Evolutionary conservation across 2,888 invertebrate genomes (phyloP).

Genomic region (Pecten maximus): DNA sequence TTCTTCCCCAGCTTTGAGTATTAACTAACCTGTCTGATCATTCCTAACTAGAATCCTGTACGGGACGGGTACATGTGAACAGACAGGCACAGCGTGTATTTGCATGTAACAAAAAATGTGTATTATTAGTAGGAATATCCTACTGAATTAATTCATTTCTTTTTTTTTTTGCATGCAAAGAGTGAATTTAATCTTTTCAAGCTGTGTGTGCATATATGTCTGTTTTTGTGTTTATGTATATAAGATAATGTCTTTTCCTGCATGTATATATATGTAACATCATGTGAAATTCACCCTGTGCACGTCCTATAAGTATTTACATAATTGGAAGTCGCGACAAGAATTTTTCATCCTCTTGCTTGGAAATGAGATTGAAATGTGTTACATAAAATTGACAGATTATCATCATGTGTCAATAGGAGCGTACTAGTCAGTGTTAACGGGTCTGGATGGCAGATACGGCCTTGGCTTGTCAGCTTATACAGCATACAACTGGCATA

Average conservation of each 20-base stretch:
- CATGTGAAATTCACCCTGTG: not conserved
- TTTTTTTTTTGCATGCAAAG: not conserved
- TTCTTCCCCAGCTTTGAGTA: not conserved
- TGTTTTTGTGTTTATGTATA: not conserved
- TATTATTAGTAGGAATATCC: not conserved
- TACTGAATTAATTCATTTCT: not conserved
- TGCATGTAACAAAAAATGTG: not conserved
- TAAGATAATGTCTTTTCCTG: not conserved
- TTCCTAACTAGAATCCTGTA: not conserved
- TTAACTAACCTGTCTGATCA: not conserved
- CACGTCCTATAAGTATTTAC: not conserved
- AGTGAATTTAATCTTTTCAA: not conserved
- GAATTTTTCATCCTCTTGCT: constrained; percentile 4
- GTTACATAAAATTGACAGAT: constrained; percentile 2
- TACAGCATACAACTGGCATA: not conserved
- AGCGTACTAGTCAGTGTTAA: not conserved
- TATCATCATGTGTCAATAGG: not conserved
- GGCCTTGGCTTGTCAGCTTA: not conserved
- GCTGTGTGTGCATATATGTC: not conserved
- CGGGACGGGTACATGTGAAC: not conserved
- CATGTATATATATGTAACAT: not conserved
- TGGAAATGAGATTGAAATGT: not conserved
- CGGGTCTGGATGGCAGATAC: not conserved
- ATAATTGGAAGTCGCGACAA: constrained; percentile 25
- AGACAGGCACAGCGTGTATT: not conserved